These are phyloP conservation scores for Clarias fuscus DNA, from an alignment of 2,797 vertebrate species.

Conservation along the genomic window DNA sequence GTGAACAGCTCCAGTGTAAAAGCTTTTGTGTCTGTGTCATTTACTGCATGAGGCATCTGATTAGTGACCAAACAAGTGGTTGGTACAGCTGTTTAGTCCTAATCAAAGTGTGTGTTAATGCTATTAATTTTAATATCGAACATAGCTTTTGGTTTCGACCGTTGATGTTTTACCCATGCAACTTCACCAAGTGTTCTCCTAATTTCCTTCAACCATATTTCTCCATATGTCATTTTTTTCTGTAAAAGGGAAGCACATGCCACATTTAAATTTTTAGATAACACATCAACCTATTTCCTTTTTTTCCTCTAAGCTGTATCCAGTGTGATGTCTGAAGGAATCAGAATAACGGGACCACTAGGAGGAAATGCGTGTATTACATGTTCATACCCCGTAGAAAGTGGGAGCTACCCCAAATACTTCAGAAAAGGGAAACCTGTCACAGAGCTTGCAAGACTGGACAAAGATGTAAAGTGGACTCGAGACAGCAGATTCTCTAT, in stretches of 20 bases:
- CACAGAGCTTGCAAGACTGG: not conserved
- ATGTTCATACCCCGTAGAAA: slow-evolving; percentile 36
- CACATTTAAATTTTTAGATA: not conserved
- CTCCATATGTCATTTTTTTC: no score
- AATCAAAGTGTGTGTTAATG: no score
- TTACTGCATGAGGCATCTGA: no score
- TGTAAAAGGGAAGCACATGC: not conserved
- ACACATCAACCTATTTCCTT: not conserved
- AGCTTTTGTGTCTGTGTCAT: no score
- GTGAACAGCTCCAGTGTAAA: no score
- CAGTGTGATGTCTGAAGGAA: slow-evolving; percentile 7
- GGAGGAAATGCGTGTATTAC: slow-evolving; percentile 43
- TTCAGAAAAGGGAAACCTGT: slow-evolving; percentile 53
- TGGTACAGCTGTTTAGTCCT: no score
- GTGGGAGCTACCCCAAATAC: slow-evolving; percentile 49
- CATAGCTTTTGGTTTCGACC: no score
- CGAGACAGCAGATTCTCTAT: slow-evolving; percentile 21
- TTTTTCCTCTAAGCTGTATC: not conserved
- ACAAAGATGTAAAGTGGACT: not conserved
- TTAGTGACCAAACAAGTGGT: no score
- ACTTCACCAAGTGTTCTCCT: no score
- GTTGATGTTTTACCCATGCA: no score
- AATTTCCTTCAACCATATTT: no score
- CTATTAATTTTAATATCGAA: no score
- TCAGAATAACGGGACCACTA: slow-evolving; percentile 31